These are phyloP conservation scores for Neopipo cinnamomea DNA, from an alignment of 2,113 vertebrate genomes.

Conservation along the genomic window DNA sequence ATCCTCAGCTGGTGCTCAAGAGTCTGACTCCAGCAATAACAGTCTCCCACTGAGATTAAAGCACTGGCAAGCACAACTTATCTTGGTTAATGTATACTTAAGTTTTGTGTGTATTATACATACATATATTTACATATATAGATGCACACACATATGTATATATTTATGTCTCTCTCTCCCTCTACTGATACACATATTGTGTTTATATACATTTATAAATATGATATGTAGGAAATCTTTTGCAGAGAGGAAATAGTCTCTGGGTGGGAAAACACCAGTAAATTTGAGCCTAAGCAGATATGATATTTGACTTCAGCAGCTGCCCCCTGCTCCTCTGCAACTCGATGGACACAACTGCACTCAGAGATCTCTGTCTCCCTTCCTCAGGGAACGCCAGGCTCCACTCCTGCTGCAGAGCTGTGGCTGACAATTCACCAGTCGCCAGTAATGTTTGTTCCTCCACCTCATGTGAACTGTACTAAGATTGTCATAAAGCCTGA, in stretches of 20 bases:
- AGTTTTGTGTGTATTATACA: constrained; percentile 60
- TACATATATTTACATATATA: constrained; percentile 60
- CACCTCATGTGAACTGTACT: not conserved
- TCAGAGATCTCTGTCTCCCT: not conserved
- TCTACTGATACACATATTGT: constrained; percentile 30
- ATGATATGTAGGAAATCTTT: constrained; percentile 31
- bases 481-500: not conserved
- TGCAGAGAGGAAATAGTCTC: not conserved
- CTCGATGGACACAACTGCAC: not conserved
- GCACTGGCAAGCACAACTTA: constrained; percentile 65
- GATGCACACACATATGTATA: not conserved
- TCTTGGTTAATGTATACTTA: constrained; percentile 65
- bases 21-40: constrained; percentile 69
- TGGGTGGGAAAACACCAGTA: not conserved
- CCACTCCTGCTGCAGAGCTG: not conserved
- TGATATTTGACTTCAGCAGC: not conserved
- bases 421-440: not conserved
- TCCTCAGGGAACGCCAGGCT: not conserved
- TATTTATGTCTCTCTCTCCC: constrained; percentile 34
- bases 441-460: not conserved
- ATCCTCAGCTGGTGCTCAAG: constrained; percentile 66
- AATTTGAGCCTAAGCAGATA: not conserved
- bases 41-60: constrained; percentile 73
- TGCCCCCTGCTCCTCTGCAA: not conserved
- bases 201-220: constrained; percentile 54